A percentile compares a stretch with the other conserved stretches of the same genome.
Conservation (phyloP, 2,888 invertebrate species). For the Chloromyia formosa region DNA sequence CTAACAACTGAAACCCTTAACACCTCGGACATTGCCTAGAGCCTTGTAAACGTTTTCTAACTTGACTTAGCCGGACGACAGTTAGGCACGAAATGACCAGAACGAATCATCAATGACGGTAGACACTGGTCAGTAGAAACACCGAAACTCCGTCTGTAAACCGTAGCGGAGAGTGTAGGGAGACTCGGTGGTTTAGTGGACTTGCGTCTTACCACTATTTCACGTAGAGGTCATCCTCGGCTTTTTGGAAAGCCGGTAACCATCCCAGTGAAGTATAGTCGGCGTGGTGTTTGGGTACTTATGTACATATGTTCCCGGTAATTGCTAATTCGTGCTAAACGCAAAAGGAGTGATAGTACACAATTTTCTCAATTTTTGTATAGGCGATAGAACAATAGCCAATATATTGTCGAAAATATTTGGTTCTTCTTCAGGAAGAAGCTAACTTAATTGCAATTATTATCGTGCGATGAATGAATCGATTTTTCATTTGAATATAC, state of each 20-base stretch:
- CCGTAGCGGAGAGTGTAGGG: slow-evolving; percentile 13
- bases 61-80: slow-evolving; percentile 49
- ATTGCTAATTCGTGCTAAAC: slow-evolving; percentile 26
- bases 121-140: slow-evolving; percentile 45
- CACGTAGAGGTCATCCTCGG: slow-evolving; percentile 48
- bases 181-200: slow-evolving; percentile 25
- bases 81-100: slow-evolving; percentile 61
- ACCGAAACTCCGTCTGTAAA: slow-evolving; percentile 12
- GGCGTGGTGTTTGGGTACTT: background rate
- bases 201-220: slow-evolving; percentile 36
- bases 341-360: slow-evolving; percentile 5
- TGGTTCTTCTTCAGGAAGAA: background rate
- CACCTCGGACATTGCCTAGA: no score
- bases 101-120: slow-evolving; percentile 50
- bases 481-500: background rate
- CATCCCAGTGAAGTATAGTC: slow-evolving; percentile 4
- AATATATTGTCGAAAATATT: background rate
- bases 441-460: background rate
- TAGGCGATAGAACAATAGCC: background rate
- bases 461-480: background rate
- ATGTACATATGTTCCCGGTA: background rate
- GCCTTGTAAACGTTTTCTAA: no score
- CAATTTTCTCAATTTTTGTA: background rate
- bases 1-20: background rate
- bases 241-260: slow-evolving; percentile 45